These are phyloP conservation scores for Pegea sp. DNA, from an alignment of 23 tunicate species.

Conservation along the genomic window DNA sequence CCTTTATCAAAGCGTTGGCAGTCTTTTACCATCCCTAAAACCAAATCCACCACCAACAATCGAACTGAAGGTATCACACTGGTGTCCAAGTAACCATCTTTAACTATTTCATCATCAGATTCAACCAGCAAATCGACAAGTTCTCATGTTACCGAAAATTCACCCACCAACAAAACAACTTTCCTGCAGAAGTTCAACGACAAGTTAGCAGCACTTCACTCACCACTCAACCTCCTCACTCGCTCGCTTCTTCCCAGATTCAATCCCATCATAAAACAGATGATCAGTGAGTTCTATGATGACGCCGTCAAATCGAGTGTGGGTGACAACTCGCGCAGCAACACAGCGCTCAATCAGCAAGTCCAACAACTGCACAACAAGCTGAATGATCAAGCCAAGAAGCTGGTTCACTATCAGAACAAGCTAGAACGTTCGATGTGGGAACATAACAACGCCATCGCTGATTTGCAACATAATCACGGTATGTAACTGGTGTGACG, in stretches of 20 bases:
- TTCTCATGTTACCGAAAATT: too few relatives aligned
- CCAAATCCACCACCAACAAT: too few relatives aligned
- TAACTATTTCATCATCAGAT: too few relatives aligned
- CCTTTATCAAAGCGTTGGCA: too few relatives aligned
- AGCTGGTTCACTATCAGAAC: constrained; percentile 24
- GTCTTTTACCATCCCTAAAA: too few relatives aligned
- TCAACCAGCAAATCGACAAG: too few relatives aligned
- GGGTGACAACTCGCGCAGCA: background rate
- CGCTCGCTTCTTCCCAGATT: constrained; percentile 11
- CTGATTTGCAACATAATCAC: constrained; percentile 85
- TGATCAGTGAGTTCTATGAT: constrained; percentile 57
- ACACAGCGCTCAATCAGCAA: background rate
- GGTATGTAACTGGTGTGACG: constrained; percentile 14
- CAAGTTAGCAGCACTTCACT: too few relatives aligned
- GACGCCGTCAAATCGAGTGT: constrained; percentile 20
- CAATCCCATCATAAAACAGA: constrained; percentile 42
- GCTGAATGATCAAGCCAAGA: constrained; percentile 2
- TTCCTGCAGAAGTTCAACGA: too few relatives aligned
- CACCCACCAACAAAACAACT: too few relatives aligned
- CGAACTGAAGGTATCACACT: too few relatives aligned
- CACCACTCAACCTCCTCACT: background rate
- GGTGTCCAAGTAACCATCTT: too few relatives aligned
- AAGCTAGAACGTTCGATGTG: constrained; percentile 70
- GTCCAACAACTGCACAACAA: background rate
- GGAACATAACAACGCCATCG: constrained; percentile 77